Conservation (phyloP, 2,888 invertebrate species). For the Tinea trinotella region DNA sequence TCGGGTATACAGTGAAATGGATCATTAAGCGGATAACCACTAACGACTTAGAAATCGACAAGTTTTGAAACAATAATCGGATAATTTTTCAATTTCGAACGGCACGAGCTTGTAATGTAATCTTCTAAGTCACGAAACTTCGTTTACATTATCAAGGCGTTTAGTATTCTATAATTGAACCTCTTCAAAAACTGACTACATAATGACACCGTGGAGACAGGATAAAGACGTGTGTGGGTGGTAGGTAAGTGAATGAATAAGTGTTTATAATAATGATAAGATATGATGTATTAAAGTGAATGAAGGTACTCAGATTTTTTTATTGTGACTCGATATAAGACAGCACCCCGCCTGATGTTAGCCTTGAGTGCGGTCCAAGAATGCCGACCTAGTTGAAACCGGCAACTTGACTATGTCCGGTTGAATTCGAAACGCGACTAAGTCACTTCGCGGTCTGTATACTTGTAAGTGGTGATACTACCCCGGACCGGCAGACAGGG, state of each 20-base stretch:
- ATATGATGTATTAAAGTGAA: background rate
- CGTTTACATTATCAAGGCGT: slow-evolving; percentile 20
- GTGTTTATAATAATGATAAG: slow-evolving; percentile 9
- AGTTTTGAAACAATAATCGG: slow-evolving; percentile 45
- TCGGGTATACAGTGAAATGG: slow-evolving; percentile 31
- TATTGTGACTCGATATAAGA: too few species aligned
- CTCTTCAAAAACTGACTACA: slow-evolving; percentile 16
- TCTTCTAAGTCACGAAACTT: slow-evolving; percentile 37
- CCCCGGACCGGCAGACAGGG: too few species aligned
- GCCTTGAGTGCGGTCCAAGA: too few species aligned
- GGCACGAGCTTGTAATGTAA: slow-evolving; percentile 45
- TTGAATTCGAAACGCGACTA: too few species aligned
- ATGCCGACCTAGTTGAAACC: too few species aligned
- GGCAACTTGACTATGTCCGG: too few species aligned
- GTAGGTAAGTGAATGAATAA: background rate
- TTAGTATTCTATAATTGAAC: slow-evolving; percentile 11
- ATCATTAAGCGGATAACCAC: slow-evolving; percentile 34
- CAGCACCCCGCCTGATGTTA: too few species aligned
- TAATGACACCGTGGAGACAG: slow-evolving; percentile 16
- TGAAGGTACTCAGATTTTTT: too few species aligned
- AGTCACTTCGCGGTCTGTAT: too few species aligned
- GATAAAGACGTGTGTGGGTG: slow-evolving; percentile 12
- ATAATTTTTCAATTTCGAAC: slow-evolving; percentile 42
- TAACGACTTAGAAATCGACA: slow-evolving; percentile 38
- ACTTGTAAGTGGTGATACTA: too few species aligned